Conservation (phyloP, 2,888 invertebrate species). For the Syritta pipiens region DNA sequence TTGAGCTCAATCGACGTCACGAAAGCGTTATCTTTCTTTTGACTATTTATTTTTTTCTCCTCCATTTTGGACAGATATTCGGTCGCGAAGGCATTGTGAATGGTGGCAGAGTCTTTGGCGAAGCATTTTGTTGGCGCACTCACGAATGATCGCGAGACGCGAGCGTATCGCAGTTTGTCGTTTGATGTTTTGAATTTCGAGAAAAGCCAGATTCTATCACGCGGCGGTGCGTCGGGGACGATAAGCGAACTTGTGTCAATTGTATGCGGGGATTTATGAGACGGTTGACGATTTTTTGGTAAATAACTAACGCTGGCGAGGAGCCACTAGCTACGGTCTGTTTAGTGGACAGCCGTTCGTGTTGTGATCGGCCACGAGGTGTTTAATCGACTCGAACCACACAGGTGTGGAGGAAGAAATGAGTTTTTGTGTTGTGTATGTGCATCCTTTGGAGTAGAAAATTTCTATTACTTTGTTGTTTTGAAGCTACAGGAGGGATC, state of each 20-base stretch:
- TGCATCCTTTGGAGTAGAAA: no score
- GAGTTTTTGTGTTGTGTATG: neutral
- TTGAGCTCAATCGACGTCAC: constrained; percentile 38
- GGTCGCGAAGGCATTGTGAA: constrained; percentile 75
- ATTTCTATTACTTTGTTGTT: no score
- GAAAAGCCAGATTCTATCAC: no score
- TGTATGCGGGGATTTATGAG: no score
- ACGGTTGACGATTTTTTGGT: no score
- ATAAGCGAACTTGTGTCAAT: no score
- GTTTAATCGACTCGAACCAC: neutral
- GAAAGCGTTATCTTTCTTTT: constrained; percentile 56
- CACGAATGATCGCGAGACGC: constrained; percentile 52
- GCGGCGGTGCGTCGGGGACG: no score
- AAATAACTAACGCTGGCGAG: no score
- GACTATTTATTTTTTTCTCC: constrained; percentile 60
- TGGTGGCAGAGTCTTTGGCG: constrained; percentile 70
- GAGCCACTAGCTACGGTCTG: constrained; percentile 41
- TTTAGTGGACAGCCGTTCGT: constrained; percentile 10
- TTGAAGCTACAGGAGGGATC: no score
- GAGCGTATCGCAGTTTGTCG: constrained; percentile 8
- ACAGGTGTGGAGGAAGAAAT: neutral
- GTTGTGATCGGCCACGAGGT: no score
- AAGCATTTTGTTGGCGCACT: constrained; percentile 45
- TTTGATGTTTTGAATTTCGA: neutral
- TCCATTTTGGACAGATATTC: no score